Conservation (phyloP, 2,888 invertebrate genomes). For the Lepidocyrtinus sp. region DNA sequence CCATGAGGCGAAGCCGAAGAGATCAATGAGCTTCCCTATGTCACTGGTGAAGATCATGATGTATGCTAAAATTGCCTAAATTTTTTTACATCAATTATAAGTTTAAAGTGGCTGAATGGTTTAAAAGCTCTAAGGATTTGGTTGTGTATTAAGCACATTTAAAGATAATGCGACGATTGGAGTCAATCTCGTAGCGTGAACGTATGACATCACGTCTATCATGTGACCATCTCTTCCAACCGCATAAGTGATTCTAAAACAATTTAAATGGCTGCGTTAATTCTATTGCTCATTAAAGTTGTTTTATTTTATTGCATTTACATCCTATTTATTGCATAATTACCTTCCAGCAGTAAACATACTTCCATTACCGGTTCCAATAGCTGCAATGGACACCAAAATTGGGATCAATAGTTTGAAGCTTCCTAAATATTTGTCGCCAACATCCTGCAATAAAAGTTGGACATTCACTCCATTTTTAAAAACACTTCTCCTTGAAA, state of each 20-base stretch:
- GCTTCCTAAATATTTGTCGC: slow-evolving; percentile 79
- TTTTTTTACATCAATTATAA: too few species aligned
- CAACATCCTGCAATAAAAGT: slow-evolving; percentile 59
- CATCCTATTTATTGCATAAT: too few species aligned
- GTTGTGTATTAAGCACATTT: slow-evolving; percentile 79
- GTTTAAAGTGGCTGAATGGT: too few species aligned
- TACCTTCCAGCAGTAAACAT: slow-evolving; percentile 68
- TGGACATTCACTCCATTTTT: not conserved
- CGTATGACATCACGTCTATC: slow-evolving; percentile 90
- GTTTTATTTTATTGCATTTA: too few species aligned
- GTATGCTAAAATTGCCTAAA: slow-evolving; percentile 86
- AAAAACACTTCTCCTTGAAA: not conserved
- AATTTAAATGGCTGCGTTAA: not conserved
- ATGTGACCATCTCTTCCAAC: slow-evolving; percentile 94
- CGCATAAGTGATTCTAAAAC: slow-evolving; percentile 85
- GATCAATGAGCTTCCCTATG: slow-evolving; percentile 94
- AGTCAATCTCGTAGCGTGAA: slow-evolving; percentile 90
- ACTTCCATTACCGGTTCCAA: slow-evolving; percentile 90
- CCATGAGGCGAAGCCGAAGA: slow-evolving; percentile 99
- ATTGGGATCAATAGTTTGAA: slow-evolving; percentile 91
- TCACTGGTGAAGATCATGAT: slow-evolving; percentile 95
- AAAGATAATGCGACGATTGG: slow-evolving; percentile 95
- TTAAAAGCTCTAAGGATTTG: too few species aligned
- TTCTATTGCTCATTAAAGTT: not conserved
- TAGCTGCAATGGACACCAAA: slow-evolving; percentile 92